Evolutionary conservation across 1,140 invertebrate genomes (phyloP).

Genomic region (Drosophila murphyi): DNA sequence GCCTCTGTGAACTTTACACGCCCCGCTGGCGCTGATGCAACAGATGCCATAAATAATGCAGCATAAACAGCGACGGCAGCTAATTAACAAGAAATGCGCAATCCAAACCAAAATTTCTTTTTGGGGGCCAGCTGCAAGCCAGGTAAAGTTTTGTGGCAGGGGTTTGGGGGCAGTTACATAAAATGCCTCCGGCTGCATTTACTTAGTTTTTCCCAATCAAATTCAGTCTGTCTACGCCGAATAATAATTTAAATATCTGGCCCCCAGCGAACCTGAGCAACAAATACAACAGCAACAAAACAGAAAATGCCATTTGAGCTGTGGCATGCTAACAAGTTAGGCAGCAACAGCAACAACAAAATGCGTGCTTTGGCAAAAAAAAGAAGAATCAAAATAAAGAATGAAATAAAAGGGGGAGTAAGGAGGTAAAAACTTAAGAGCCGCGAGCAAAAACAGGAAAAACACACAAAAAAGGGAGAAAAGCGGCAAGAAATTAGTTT

Average conservation of each 20-base stretch:
- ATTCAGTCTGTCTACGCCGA: constrained; percentile 66
- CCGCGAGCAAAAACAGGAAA: constrained; percentile 63
- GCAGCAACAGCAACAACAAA: constrained; percentile 50
- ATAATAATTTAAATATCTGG: constrained; percentile 79
- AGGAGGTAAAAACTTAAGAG: constrained; percentile 63
- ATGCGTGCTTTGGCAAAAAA: constrained; percentile 37
- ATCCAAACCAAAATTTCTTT: not conserved
- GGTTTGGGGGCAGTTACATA: constrained; percentile 11
- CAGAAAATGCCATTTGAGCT: constrained; percentile 75
- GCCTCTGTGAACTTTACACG: constrained; percentile 54
- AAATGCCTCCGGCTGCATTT: constrained; percentile 46
- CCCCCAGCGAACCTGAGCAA: constrained; percentile 28
- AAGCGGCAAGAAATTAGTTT: constrained; percentile 78
- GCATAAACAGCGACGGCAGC: constrained; percentile 74
- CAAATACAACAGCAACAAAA: constrained; percentile 49
- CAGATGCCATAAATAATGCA: constrained; percentile 68
- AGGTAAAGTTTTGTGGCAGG: constrained; percentile 15
- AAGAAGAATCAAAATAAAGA: constrained; percentile 33
- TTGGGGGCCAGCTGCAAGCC: not conserved
- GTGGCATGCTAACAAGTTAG: constrained; percentile 71
- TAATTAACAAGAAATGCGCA: constrained; percentile 76
- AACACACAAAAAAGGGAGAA: constrained; percentile 46
- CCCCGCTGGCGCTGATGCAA: constrained; percentile 1
- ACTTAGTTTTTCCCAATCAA: constrained; percentile 69
- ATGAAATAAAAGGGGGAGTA: too few relatives aligned